Conservation (phyloP, 92 coral and sea anemone genomes). For the Meandrina meandrites region DNA sequence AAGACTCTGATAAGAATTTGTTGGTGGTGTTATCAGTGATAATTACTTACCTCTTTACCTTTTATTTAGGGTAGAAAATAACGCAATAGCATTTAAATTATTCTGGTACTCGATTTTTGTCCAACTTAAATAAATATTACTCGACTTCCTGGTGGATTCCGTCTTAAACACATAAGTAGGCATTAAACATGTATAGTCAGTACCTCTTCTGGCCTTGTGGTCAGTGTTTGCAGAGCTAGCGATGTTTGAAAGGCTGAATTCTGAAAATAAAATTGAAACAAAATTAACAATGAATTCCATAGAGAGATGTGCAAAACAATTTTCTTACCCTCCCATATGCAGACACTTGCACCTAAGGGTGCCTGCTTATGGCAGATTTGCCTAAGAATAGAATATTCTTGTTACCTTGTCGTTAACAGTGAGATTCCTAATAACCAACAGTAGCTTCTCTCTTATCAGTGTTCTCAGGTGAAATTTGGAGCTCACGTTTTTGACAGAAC, state of each 20-base stretch:
- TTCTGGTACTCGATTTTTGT: too few species aligned
- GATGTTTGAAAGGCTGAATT: conserved; percentile 61
- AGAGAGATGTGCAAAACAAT: neutral
- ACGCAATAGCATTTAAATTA: too few species aligned
- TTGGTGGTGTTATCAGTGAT: too few species aligned
- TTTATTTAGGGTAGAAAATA: too few species aligned
- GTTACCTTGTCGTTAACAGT: conserved; percentile 70
- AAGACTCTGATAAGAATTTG: too few species aligned
- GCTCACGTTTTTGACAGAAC: conserved; percentile 50
- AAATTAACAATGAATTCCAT: neutral
- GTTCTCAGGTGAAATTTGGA: conserved; percentile 47
- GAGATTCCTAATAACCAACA: conserved; percentile 31
- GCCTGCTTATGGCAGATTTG: neutral
- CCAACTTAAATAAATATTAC: too few species aligned
- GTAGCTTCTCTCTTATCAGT: conserved; percentile 46
- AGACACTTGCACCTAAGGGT: too few species aligned
- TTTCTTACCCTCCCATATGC: neutral
- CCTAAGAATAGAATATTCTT: neutral
- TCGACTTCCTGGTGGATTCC: too few species aligned
- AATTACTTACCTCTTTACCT: too few species aligned
- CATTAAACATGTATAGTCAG: too few species aligned
- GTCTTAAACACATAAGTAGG: too few species aligned
- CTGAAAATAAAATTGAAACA: conserved; percentile 27
- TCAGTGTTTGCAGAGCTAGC: conserved; percentile 50
- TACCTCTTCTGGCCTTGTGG: conserved; percentile 66